These are phyloP conservation scores for Aphidius ervi DNA, from an alignment of 1,140 invertebrate species.

Conservation along the genomic window DNA sequence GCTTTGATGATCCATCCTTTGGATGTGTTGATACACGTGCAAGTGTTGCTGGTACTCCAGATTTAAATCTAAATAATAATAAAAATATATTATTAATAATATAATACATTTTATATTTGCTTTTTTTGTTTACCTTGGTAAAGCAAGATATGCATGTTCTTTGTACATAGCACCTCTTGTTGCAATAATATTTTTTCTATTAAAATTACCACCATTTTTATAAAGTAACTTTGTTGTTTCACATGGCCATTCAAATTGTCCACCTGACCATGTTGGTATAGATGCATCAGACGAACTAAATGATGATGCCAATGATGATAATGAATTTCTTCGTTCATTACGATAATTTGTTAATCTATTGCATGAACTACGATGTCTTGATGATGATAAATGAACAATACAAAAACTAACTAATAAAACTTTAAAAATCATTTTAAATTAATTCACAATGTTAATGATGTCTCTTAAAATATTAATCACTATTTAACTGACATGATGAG, in stretches of 20 bases:
- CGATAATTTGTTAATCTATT: no score
- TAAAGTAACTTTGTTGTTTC: constrained; percentile 53
- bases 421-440: neutral
- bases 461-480: no score
- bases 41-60: constrained; percentile 56
- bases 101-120: neutral
- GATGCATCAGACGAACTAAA: no score
- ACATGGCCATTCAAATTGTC: constrained; percentile 56
- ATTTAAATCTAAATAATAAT: constrained; percentile 32
- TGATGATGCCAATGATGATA: no score
- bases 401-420: neutral
- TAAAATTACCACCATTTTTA: constrained; percentile 54
- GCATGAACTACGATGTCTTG: neutral
- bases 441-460: neutral
- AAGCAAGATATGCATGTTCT: constrained; percentile 54
- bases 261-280: constrained; percentile 43
- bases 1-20: constrained; percentile 48
- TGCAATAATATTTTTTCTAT: constrained; percentile 58
- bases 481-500: no score
- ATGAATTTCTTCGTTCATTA: constrained; percentile 24
- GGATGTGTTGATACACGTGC: constrained; percentile 49
- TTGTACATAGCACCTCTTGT: constrained; percentile 55
- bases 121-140: constrained; percentile 51
- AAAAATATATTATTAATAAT: neutral
- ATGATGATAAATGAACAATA: neutral